Evolutionary conservation across 2,797 vertebrate species (phyloP), one percentile per base, ranked within the genome.

Genomic region (Salarias fasciatus): DNA sequence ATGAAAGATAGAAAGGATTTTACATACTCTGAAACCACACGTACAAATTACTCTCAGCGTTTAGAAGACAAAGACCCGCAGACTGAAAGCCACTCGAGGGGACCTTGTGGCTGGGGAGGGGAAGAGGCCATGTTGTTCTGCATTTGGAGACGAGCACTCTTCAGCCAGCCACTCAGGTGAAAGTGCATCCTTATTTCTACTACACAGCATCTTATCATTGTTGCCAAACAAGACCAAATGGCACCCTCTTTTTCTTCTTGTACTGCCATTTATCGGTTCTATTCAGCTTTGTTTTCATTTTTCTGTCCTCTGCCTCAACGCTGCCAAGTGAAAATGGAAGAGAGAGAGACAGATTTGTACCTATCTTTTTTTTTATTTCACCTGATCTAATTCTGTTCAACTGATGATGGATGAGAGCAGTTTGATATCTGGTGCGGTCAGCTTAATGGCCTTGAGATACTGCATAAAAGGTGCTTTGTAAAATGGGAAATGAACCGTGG

Each of bases 111-210:
- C 63, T 66, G 36, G 12, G 11, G 18, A 71, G 62, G 57, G 5
- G 1, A 50, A 36, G 37, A 36, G 15, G 57, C 24, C 18, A 14
- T 18, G 68, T 67, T 69, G 57, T 55, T 80, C 83, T 70, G 50
- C 54, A 65, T 66, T 78, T 53, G 64, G 40, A 36, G 43, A 67
- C 65, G 40, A 79, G 58, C 3, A 11, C 52, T 53, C 87, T 89
- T 75, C 51, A 86, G 57, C 11, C 43, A 2, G 49, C 55, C 58
- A 12, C 73, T 64, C 30, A 15, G 48, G 14, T 46, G 5, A 68
- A 68, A 86, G 59, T 51, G 55, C 51, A 66, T 48, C 37, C 38
- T 64, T 71, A 18, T 61, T 42, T 33, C 52, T 48, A 59, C 66
- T 42, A 43, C 43, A 45, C 28, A 40, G 2, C 15, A 44, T 35